These are phyloP conservation scores for Florisuga fusca DNA, from an alignment of 2,797 vertebrate species.

Conservation along the genomic window DNA sequence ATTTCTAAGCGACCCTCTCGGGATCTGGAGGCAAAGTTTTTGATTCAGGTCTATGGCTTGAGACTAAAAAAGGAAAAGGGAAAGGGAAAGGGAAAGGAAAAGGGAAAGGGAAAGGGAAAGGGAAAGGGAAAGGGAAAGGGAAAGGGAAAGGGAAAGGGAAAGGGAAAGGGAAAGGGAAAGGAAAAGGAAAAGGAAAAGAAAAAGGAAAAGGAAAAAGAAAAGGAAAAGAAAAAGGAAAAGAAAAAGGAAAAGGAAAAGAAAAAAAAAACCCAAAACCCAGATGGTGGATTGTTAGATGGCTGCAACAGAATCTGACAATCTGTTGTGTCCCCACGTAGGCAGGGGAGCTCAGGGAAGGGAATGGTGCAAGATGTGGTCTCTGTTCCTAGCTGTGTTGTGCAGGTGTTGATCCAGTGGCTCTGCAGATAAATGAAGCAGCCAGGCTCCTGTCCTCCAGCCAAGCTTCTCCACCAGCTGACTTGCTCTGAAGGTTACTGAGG, in stretches of 20 bases:
- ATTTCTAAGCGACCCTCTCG: not conserved
- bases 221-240: too few relatives aligned
- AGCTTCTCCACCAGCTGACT: not conserved
- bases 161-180: too few relatives aligned
- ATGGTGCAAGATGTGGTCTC: not conserved
- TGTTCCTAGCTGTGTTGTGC: not conserved
- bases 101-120: not conserved
- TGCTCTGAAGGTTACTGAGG: slow-evolving; percentile 32
- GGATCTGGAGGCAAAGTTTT: not conserved
- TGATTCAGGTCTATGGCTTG: not conserved
- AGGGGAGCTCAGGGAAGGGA: not conserved
- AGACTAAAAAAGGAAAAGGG: slow-evolving; percentile 18
- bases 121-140: not conserved
- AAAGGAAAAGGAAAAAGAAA: not conserved
- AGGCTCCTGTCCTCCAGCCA: not conserved
- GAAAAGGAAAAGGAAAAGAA: not conserved
- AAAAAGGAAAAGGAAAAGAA: not conserved
- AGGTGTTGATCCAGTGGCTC: slow-evolving; percentile 41
- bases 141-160: too few relatives aligned
- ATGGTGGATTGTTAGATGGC: slow-evolving; percentile 42
- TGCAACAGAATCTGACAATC: slow-evolving; percentile 52
- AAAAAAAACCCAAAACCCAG: not conserved
- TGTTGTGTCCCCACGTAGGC: not conserved
- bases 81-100: not conserved
- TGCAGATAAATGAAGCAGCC: not conserved